Evolutionary conservation across 1,140 invertebrate species (phyloP).

Genomic region (Heterodera carotae): DNA sequence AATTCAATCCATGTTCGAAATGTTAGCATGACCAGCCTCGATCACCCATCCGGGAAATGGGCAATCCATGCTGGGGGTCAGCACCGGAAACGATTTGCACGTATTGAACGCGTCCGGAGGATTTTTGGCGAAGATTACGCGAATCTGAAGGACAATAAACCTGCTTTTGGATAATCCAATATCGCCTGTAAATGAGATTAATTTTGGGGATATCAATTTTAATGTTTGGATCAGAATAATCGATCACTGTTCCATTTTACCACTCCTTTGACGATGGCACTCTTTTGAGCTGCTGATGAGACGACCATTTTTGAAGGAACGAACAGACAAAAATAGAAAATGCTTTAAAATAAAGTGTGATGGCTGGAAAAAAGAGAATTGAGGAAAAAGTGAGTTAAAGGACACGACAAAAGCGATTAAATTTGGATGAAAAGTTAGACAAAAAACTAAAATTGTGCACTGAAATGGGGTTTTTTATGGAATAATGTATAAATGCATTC

Average conservation of each 20-base stretch:
- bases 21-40: constrained; percentile 36
- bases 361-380: too few species aligned
- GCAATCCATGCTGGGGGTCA: constrained; percentile 40
- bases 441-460: too few species aligned
- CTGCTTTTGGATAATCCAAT: too few species aligned
- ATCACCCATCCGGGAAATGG: constrained; percentile 46
- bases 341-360: too few species aligned
- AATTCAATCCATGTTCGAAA: neutral
- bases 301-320: neutral
- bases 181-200: too few species aligned
- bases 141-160: neutral
- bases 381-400: too few species aligned
- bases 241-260: neutral
- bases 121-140: constrained; percentile 35
- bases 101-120: constrained; percentile 45
- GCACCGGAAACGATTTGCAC: constrained; percentile 38
- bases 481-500: too few species aligned
- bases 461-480: too few species aligned
- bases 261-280: neutral
- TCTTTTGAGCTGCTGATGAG: neutral
- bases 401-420: too few species aligned
- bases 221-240: too few species aligned
- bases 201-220: too few species aligned
- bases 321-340: neutral
- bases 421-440: too few species aligned